Percentiles rank a stretch among this genome's conserved stretches.
phyloP scores from a whole-genome alignment of 2,113 vertebrate genomes.

The Caracal caracal region DNA sequence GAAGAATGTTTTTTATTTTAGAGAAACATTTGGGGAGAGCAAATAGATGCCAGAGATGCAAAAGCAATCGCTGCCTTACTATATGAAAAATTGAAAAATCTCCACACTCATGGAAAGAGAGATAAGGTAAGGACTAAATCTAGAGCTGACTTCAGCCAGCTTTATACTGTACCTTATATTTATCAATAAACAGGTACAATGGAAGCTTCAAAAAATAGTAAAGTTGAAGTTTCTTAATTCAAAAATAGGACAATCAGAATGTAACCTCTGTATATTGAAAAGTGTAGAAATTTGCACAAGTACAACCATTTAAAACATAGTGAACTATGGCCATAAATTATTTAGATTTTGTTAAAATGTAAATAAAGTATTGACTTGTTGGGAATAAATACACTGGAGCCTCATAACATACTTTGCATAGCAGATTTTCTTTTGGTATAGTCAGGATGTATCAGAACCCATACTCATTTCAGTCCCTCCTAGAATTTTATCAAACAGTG shows the following conservation, averaged over 20 bases:
- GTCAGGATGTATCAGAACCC: neutral
- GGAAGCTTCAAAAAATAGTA: neutral
- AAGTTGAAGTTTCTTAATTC: neutral
- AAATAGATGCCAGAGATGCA: constrained; percentile 92
- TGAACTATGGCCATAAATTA: neutral
- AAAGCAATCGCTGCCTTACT: constrained; percentile 90
- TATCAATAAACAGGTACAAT: neutral
- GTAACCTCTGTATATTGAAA: neutral
- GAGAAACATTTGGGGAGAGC: constrained; percentile 88
- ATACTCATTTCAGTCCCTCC: neutral
- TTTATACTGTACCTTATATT: neutral
- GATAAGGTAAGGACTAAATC: constrained; percentile 88
- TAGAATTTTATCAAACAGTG: neutral
- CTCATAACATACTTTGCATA: neutral
- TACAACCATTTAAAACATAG: neutral
- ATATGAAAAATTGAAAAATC: constrained; percentile 88
- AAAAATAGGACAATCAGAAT: neutral
- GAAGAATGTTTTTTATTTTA: constrained; percentile 59
- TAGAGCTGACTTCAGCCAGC: neutral
- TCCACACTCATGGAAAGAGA: constrained; percentile 86
- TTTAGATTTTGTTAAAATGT: constrained; percentile 36
- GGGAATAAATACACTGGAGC: neutral
- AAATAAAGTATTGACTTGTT: constrained; percentile 26
- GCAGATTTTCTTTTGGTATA: neutral
- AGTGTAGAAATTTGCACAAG: neutral